phyloP scores from a whole-genome alignment of 1,140 invertebrate genomes.

The Aphaenogaster rudis region DNA sequence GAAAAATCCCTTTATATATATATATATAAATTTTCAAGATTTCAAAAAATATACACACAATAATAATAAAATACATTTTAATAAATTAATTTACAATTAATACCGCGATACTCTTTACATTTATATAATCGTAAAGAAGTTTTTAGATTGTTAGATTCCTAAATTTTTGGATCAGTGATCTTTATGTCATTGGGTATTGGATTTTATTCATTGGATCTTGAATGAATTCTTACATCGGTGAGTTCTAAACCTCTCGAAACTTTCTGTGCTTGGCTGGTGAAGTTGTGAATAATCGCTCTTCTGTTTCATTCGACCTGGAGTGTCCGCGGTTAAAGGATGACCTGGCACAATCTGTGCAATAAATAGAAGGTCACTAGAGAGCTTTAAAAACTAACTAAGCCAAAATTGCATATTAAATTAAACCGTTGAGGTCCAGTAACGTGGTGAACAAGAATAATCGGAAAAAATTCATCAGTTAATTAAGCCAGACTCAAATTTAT shows the following conservation, averaged over 20 bases:
- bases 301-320: constrained; percentile 39
- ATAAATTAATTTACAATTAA: not conserved
- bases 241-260: constrained; percentile 30
- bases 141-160: not conserved
- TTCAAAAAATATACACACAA: not conserved
- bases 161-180: not conserved
- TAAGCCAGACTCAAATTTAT: constrained; percentile 2
- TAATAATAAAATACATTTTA: not conserved
- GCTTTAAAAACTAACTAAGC: constrained; percentile 37
- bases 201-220: no score
- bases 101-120: not conserved
- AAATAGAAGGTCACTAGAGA: constrained; percentile 44
- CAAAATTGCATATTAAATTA: constrained; percentile 53
- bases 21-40: not conserved
- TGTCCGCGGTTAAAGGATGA: constrained; percentile 35
- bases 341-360: constrained; percentile 18
- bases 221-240: constrained; percentile 25
- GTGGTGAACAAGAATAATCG: not conserved
- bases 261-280: constrained; percentile 15
- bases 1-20: not conserved
- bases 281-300: constrained; percentile 40
- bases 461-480: constrained; percentile 34
- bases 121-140: not conserved
- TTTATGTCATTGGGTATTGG: not conserved
- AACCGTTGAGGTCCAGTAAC: not conserved